These are phyloP conservation scores for Chesias legatella DNA, from an alignment of 2,888 invertebrate genomes.

Conservation along the genomic window DNA sequence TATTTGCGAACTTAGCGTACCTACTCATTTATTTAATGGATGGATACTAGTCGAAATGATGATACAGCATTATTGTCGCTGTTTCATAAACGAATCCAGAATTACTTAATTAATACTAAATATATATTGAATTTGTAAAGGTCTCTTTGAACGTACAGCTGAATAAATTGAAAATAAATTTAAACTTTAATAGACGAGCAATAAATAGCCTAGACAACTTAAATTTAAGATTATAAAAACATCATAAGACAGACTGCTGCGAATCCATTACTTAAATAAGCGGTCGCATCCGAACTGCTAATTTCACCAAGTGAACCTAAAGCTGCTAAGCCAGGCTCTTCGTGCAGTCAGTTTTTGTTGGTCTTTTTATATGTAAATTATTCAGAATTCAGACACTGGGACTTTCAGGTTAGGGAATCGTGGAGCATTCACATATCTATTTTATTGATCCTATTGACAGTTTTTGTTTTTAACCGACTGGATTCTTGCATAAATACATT, in stretches of 20 bases:
- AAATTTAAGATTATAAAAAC: slow-evolving; percentile 18
- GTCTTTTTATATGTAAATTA: slow-evolving; percentile 21
- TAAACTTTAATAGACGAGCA: no score
- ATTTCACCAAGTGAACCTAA: slow-evolving; percentile 48
- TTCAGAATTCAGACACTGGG: slow-evolving; percentile 26
- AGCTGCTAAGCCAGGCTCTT: slow-evolving; percentile 36
- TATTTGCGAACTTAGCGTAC: no score
- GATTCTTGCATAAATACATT: no score
- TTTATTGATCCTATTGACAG: background rate
- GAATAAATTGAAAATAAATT: background rate
- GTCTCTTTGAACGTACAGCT: no score
- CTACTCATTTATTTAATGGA: no score
- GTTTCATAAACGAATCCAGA: no score
- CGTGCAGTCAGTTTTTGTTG: slow-evolving; percentile 20
- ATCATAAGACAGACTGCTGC: slow-evolving; percentile 21
- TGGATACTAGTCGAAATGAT: no score
- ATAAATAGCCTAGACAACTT: no score
- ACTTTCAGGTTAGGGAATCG: slow-evolving; percentile 20
- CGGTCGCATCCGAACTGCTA: slow-evolving; percentile 39
- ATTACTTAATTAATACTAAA: no score
- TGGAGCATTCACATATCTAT: slow-evolving; percentile 4
- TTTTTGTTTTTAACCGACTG: background rate
- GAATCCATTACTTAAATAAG: slow-evolving; percentile 42
- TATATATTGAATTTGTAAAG: no score
- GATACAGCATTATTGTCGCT: no score